These are phyloP conservation scores for Halcyon smyrnensis DNA, from an alignment of 2,797 vertebrate species.

Conservation along the genomic window DNA sequence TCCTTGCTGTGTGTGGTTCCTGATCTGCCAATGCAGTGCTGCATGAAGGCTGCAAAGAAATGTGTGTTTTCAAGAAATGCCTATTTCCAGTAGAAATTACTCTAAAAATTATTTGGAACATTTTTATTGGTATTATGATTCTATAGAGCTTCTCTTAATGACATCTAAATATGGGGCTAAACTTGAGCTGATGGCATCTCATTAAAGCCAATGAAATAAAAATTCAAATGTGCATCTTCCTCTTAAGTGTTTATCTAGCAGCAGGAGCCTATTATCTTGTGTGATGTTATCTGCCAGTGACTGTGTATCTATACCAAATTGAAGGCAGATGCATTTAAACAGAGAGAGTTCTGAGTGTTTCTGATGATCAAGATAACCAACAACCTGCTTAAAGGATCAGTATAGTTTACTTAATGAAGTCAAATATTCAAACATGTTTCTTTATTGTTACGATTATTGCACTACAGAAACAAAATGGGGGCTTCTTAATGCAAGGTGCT, in stretches of 20 bases:
- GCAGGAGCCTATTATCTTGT: not conserved
- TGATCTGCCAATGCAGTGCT: not conserved
- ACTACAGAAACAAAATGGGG: not conserved
- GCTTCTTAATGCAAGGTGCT: not conserved
- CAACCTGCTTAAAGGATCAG: not conserved
- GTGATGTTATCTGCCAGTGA: not conserved
- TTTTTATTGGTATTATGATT: not conserved
- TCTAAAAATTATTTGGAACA: not conserved
- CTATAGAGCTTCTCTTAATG: not conserved
- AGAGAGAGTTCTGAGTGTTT: not conserved
- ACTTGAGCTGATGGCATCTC: not conserved
- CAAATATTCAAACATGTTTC: not conserved
- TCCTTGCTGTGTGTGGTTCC: fast-evolving
- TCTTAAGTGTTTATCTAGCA: not conserved
- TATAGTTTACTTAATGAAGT: not conserved
- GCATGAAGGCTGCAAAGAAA: not conserved
- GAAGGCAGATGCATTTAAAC: not conserved
- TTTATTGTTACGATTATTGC: not conserved
- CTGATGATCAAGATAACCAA: not conserved
- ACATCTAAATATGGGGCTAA: not conserved
- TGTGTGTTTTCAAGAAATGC: not conserved
- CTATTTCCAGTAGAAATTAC: not conserved
- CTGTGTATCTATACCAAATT: not conserved
- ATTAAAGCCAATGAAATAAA: not conserved
- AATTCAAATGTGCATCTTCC: conserved; percentile 10